Evolutionary conservation across 2,888 invertebrate species (phyloP), one percentile per base, ranked within the genome.

Genomic region (Eristalinus aeneus): DNA sequence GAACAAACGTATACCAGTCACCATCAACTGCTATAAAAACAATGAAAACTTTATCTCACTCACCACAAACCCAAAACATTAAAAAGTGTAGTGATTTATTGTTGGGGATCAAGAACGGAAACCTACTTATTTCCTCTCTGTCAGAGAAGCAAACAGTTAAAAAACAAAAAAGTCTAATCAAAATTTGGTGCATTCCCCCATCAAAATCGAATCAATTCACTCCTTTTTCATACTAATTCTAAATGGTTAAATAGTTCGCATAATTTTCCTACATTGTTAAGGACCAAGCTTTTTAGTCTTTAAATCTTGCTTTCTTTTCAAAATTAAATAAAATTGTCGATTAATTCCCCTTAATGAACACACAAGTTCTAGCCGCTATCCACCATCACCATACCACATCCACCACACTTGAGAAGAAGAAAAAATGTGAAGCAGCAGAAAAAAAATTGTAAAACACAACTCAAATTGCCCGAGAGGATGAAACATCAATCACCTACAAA

Each of bases 401-500:
- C 20, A 67, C 79, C 83, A 61, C 58, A 31, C n/a, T 20, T n/a
- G 39, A 23, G 3, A 34, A 56, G 56, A 56, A 56, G 56, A 9
- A 69, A 77, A 54, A 36, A 23, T 27, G 34, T 20, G 32, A 53
- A 36, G 23, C 11, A 39, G 32, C 6, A 31, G n/a, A n/a, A 71
- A 65, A 46, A 46, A 69, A 54, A 31, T 20, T 22, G 23, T 22
- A 60, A 78, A 53, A 61, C 39, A 75, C 20, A 73, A 46, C 12
- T 75, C 27, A 75, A 71, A 34, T 54, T 61, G 71, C 56, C 54
- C 46, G 46, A 46, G 20, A 58, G 60, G 22, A 11, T 71, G 79
- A 79, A 84, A 84, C 80, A 85, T 68, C 80, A 75, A 67, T 84
- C 77, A 77, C 72, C 72, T 69, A 77, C 81, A 69, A 73, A 63